Conservation (phyloP, 2,888 invertebrate species). For the Lobophora halterata region DNA sequence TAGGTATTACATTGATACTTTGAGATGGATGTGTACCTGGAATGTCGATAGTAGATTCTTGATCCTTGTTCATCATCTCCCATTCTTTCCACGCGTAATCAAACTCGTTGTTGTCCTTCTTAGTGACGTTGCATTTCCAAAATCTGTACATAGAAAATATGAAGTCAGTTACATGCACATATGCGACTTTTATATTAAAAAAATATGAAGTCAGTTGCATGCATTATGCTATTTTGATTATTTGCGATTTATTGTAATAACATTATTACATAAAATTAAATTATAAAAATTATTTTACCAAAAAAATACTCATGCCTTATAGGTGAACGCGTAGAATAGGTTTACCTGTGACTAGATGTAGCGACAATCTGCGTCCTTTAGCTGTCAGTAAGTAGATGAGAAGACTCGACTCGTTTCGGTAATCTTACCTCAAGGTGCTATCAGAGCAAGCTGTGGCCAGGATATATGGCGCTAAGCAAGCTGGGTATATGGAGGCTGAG, state of each 20-base stretch:
- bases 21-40: slow-evolving; percentile 76
- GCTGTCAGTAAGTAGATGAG: too few species aligned
- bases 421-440: slow-evolving; percentile 86
- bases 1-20: slow-evolving; percentile 3
- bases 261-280: too few species aligned
- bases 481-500: slow-evolving; percentile 98
- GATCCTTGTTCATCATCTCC: slow-evolving; percentile 91
- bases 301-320: too few species aligned
- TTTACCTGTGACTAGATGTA: too few species aligned
- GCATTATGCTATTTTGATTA: too few species aligned
- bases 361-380: too few species aligned
- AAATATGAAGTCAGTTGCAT: background rate
- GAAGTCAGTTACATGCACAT: too few species aligned
- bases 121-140: slow-evolving; percentile 89
- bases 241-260: too few species aligned
- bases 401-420: too few species aligned
- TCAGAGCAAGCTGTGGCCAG: slow-evolving; percentile 98
- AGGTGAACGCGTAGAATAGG: too few species aligned
- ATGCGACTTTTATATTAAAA: slow-evolving; percentile 4
- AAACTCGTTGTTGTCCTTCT: slow-evolving; percentile 68
- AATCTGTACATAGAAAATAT: slow-evolving; percentile 76
- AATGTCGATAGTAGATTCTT: slow-evolving; percentile 85
- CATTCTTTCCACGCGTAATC: slow-evolving; percentile 92
- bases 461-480: slow-evolving; percentile 98
- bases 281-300: too few species aligned